Evolutionary conservation across 2,888 invertebrate genomes (phyloP).

Genomic region (Fabriciana adippe): DNA sequence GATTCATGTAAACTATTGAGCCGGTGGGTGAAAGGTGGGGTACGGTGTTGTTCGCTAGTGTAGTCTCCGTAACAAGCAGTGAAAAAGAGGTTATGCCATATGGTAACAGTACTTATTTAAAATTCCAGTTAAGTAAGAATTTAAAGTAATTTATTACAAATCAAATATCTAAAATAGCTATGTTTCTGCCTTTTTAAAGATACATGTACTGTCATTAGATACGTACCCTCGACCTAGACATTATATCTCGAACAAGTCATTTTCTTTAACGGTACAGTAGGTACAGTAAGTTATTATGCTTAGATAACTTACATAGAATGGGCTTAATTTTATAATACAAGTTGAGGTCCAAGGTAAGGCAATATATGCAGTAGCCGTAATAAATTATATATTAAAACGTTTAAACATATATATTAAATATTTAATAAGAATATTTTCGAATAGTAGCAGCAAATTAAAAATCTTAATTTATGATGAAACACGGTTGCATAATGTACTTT

Average conservation of each 20-base stretch:
- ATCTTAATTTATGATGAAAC: slow-evolving; percentile 22
- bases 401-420: background rate
- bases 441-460: slow-evolving; percentile 17
- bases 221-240: background rate
- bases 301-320: background rate
- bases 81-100: slow-evolving; percentile 4
- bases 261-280: background rate
- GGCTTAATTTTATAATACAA: background rate
- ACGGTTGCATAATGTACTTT: slow-evolving; percentile 32
- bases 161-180: no score
- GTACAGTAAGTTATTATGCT: background rate
- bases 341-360: background rate
- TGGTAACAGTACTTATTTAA: background rate
- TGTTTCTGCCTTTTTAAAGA: background rate
- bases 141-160: no score
- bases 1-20: slow-evolving; percentile 63
- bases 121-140: no score
- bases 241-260: background rate
- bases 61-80: slow-evolving; percentile 20
- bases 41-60: slow-evolving; percentile 36
- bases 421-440: background rate
- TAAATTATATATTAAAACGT: slow-evolving; percentile 8
- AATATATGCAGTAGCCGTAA: background rate
- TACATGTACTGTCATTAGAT: background rate
- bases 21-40: slow-evolving; percentile 69